Conservation (phyloP, 2,888 invertebrate genomes). For the Teleiodes luculella region DNA sequence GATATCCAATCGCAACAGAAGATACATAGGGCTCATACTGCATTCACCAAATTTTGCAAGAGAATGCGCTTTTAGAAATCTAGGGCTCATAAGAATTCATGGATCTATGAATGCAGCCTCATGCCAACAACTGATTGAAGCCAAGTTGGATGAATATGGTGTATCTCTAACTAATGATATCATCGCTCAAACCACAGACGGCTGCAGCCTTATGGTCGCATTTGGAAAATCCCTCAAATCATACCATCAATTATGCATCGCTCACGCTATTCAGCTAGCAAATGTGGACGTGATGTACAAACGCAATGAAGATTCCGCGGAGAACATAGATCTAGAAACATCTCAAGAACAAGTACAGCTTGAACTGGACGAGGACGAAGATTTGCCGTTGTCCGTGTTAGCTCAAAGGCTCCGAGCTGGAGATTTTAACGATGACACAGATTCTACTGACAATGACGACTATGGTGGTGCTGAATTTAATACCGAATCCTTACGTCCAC, state of each 20-base stretch:
- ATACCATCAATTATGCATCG: conserved; percentile 27
- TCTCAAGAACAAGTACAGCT: background rate
- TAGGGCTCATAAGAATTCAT: background rate
- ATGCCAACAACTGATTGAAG: background rate
- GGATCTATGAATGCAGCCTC: background rate
- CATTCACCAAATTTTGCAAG: background rate
- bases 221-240: conserved; percentile 26
- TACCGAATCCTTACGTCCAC: background rate
- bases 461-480: background rate
- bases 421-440: no score
- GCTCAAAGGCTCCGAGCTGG: no score
- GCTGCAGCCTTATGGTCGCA: conserved; percentile 33
- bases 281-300: conserved; percentile 27
- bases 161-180: conserved; percentile 29
- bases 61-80: background rate
- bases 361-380: background rate
- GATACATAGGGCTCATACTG: conserved; percentile 21
- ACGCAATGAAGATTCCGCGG: background rate
- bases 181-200: conserved; percentile 33
- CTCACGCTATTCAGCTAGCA: conserved; percentile 25
- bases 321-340: background rate
- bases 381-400: background rate
- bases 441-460: background rate
- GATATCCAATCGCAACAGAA: conserved; percentile 22
- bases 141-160: background rate